phyloP scores from a whole-genome alignment of 2,797 vertebrate species.

The Knipowitschia caucasica region DNA sequence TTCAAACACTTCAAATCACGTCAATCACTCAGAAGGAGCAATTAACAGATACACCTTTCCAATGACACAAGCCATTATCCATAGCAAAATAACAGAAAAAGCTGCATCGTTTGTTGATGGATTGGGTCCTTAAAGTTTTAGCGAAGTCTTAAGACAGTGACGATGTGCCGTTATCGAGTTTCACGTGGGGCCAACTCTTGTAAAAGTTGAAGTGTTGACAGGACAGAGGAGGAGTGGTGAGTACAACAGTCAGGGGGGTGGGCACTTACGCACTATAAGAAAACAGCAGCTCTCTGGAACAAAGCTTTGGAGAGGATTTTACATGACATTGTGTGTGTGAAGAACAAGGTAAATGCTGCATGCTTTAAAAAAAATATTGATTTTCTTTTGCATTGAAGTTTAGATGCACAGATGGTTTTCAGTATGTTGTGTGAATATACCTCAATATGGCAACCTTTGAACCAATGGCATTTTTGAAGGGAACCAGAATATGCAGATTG shows the following conservation, averaged over 20 bases:
- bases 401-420: not conserved
- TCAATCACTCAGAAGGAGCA: no score
- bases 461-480: not conserved
- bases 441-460: not conserved
- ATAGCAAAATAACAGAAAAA: not conserved
- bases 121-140: not conserved
- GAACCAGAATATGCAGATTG: not conserved
- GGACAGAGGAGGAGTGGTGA: not conserved
- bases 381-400: not conserved
- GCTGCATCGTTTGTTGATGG: not conserved
- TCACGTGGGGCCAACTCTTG: not conserved
- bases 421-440: not conserved
- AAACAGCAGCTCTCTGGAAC: not conserved
- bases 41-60: not conserved
- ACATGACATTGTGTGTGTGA: not conserved
- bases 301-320: not conserved
- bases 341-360: not conserved
- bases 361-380: not conserved
- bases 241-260: not conserved
- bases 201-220: slow-evolving; percentile 6
- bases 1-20: no score
- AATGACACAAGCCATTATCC: not conserved
- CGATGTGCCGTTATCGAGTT: not conserved
- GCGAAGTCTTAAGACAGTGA: not conserved
- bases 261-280: not conserved